Base-by-base conservation (phyloP, 2,888 invertebrate species). In the Chalcosyrphus nemorum region DNA sequence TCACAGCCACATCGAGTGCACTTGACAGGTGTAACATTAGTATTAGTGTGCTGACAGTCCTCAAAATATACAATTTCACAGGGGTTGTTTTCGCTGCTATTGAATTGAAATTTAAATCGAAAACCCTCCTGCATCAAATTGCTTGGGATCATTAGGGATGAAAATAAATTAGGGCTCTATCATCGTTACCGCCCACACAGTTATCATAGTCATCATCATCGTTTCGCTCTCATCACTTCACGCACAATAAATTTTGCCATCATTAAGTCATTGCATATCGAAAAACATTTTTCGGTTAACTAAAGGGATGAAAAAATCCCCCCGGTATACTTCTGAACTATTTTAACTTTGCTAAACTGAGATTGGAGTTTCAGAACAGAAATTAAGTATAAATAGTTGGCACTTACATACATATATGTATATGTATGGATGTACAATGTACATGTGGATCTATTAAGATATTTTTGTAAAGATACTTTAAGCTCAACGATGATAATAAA, bases 191-290 rank as follows among this genome's bases (percentile, higher is more conserved):
- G 75, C 75, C 75, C 66, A 76, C 76, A 68, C 59, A 76, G 76
- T 76, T 76, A 68, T 76, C 66, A 59, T 52, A 52, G 50, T 65
- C 72, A 43, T 63, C 41, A 43, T 41, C 59, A 54, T 66, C 57
- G 52, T 57, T 66, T 50, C 68, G 47, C 63, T 81, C 70, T 66
- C 78, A 72, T 78, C 74, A 87, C 86, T 90, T 90, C 87, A 90
- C 89, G 90, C 88, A 89, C 89, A 88, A 90, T 90, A 90, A 90
- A 90, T 90, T 90, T 89, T 88, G 86, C 81, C 87, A 88, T 88
- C 90, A 88, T 90, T 90, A 90, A 90, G 89, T 90, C 89, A 90
- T 88, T 88, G 87, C 87, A 88, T 86, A 86, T 87, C 86, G 87
- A 87, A 87, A 86, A 87, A 86, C 88, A 9, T 52, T 13, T 41